Evolutionary conservation across 2,113 vertebrate species (phyloP), one percentile per base, ranked within the genome.

Genomic region (Eolophus roseicapilla): DNA sequence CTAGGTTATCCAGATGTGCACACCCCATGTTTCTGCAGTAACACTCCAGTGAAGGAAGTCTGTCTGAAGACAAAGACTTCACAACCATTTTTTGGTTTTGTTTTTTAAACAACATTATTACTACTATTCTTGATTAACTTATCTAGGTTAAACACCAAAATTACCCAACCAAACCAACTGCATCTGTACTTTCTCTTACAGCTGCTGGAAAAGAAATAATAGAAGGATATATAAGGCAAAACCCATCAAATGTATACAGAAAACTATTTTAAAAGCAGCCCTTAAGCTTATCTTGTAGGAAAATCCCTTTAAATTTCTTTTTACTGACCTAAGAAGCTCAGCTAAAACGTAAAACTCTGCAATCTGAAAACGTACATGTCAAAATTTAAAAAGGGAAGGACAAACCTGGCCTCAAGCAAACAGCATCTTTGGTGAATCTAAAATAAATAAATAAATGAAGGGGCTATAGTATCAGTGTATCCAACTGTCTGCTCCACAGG

Each of bases 331-430:
- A 94, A 96, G 65, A 94, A 83, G n/a, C 33, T 92, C 64, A 83
- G 68, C 76, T 92, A 86, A 94, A 92, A 93, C 0, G 7, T 78
- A 88, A 47, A 88, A 80, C 74, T 77, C 88, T 86, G 59, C 78
- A 67, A 73, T 88, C 57, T 90, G 88, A 94, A 96, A 95, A 96
- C 33, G 59, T 88, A 60, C 92, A 94, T 71, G 53, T 96, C 92
- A 94, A 46, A 96, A 93, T 50, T 84, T 88, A 53, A 88, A 96
- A 95, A 91, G 69, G 29, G 95, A 95, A 94, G 75, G 64, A 95
- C 84, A 80, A 90, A 82, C 81, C 79, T 91, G 57, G 88, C 96
- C 94, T 91, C 55, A 59, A 89, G 94, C 88, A 81, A 94, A 85
- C 31, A 55, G 64, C 78, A 90, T 96, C 81, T 95, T 53, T 47